Percentiles rank a stretch among this genome's conserved stretches.
Conservation (phyloP, 1,140 invertebrate species). For the Aporrectodea caliginosa region DNA sequence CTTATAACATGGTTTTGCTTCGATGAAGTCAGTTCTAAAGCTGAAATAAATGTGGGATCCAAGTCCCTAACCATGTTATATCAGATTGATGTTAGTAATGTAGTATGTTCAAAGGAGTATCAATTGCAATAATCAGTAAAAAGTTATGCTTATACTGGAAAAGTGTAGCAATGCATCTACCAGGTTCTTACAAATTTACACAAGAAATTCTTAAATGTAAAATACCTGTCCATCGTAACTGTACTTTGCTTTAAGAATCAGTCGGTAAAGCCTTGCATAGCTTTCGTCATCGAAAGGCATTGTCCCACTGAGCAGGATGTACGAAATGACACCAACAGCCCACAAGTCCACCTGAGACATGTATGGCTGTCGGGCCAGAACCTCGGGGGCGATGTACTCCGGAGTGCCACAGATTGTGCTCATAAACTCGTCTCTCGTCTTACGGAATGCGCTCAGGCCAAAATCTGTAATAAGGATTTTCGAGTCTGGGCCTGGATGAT, state of each 20-base stretch:
- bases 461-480: constrained; percentile 95
- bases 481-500: constrained; percentile 58
- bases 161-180: no score
- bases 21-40: no score
- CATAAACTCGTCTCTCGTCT: constrained; percentile 75
- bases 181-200: no score
- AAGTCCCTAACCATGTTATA: no score
- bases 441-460: constrained; percentile 73
- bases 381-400: constrained; percentile 97
- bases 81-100: no score
- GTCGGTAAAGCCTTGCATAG: constrained; percentile 57
- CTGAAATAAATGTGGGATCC: no score
- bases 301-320: constrained; percentile 87
- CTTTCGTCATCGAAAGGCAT: constrained; percentile 62
- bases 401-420: constrained; percentile 95
- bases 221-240: constrained; percentile 58
- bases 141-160: no score
- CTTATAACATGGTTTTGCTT: no score
- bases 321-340: constrained; percentile 95
- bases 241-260: constrained; percentile 61
- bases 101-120: no score
- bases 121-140: no score
- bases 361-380: constrained; percentile 76
- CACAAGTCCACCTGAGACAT: constrained; percentile 94
- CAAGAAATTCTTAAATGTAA: neutral